Conservation (phyloP, 2,113 vertebrate genomes). For the Heloderma charlesbogerti region DNA sequence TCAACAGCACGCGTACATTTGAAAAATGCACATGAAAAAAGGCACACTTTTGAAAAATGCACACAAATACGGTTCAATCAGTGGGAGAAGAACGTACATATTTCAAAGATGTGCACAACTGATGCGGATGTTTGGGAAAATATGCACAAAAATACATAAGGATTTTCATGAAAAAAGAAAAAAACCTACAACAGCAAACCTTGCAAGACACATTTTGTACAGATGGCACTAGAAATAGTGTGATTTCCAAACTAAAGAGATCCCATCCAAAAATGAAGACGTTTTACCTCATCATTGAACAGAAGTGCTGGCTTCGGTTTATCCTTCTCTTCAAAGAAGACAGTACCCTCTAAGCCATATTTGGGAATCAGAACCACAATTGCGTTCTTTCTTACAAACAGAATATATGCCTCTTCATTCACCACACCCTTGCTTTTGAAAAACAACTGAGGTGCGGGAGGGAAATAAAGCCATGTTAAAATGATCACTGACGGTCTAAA, state of each 20-base stretch:
- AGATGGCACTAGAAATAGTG: constrained; percentile 6
- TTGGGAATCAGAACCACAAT: constrained; percentile 96
- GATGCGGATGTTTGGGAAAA: no score
- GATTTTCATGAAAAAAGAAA: no score
- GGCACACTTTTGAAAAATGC: no score
- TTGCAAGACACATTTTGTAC: not conserved
- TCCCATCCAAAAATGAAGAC: not conserved
- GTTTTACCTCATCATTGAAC: constrained; percentile 89
- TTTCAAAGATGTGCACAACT: no score
- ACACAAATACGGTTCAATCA: no score
- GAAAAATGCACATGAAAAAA: no score
- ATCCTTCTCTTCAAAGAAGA: constrained; percentile 93
- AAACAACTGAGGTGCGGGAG: constrained; percentile 87
- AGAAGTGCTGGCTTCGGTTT: constrained; percentile 81
- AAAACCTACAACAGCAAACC: not conserved
- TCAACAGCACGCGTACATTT: no score
- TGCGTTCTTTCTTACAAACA: constrained; percentile 97
- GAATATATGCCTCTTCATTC: constrained; percentile 93
- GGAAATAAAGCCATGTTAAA: not conserved
- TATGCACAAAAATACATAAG: no score
- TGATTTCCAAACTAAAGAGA: not conserved
- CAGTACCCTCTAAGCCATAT: constrained; percentile 95
- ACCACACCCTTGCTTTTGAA: constrained; percentile 93
- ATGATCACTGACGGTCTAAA: not conserved
- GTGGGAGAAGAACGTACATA: no score